A percentile compares a stretch with the other conserved stretches of the same genome.
These are phyloP conservation scores for Oscheius sp. DNA, from an alignment of 2,888 invertebrate genomes.

Conservation along the genomic window DNA sequence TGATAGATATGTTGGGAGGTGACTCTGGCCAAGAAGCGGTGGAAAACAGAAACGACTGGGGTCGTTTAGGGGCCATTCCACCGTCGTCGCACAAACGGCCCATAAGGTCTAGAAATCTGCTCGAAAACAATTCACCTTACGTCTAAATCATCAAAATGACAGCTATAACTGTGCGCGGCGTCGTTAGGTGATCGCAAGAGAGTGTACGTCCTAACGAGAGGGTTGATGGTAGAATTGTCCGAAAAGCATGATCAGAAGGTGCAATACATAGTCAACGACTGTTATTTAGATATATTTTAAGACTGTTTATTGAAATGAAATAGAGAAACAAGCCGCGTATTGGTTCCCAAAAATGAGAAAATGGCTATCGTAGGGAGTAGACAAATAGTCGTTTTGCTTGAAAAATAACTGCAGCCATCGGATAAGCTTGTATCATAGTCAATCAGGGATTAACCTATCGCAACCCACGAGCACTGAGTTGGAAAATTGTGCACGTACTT, in stretches of 20 bases:
- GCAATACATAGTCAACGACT: not conserved
- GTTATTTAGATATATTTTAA: conserved; percentile 14
- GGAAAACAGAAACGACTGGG: no score
- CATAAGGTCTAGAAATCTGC: conserved; percentile 27
- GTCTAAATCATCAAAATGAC: conserved; percentile 32
- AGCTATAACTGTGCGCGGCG: conserved; percentile 29
- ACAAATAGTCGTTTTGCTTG: no score
- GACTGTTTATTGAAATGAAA: no score
- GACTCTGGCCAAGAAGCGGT: not conserved
- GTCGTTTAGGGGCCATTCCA: conserved; percentile 24
- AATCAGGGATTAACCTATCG: no score
- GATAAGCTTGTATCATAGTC: no score
- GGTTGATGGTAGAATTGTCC: conserved; percentile 7
- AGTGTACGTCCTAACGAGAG: conserved; percentile 8
- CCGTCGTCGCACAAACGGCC: conserved; percentile 24
- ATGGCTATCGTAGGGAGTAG: no score
- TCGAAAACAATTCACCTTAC: conserved; percentile 29
- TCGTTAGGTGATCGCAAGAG: conserved; percentile 20
- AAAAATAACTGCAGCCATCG: no score
- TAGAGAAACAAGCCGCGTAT: no score
- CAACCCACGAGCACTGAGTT: no score
- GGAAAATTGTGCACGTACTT: no score
- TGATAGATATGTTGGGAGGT: not conserved
- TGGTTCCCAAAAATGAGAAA: no score
- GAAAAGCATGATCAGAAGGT: not conserved